Conservation (phyloP, 1,140 invertebrate species). For the Drosophila paulistorum region DNA sequence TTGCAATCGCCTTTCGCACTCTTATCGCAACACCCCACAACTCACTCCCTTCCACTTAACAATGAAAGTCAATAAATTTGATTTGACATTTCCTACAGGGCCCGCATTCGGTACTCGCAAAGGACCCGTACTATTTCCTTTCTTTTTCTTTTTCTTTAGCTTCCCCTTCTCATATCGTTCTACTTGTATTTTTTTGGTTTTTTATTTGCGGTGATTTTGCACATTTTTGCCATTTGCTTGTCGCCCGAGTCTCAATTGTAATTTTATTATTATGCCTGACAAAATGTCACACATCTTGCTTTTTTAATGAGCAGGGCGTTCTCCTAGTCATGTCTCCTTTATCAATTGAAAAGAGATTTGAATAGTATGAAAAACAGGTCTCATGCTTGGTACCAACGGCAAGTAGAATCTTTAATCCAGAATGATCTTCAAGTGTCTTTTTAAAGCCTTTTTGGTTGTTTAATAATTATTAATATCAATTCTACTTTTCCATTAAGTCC, state of each 20-base stretch:
- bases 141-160: slow-evolving; percentile 2
- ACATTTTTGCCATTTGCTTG: slow-evolving; percentile 59
- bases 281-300: slow-evolving; percentile 67
- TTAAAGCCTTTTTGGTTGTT: too few species aligned
- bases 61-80: slow-evolving; percentile 81
- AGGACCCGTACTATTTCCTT: slow-evolving; percentile 17
- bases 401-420: too few species aligned
- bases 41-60: slow-evolving; percentile 44
- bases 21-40: not conserved
- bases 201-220: slow-evolving; percentile 65
- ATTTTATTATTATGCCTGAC: slow-evolving; percentile 73
- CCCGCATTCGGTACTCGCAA: slow-evolving; percentile 21
- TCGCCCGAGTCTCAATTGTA: slow-evolving; percentile 59
- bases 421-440: too few species aligned
- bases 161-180: not conserved
- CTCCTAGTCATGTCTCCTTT: slow-evolving; percentile 47
- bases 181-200: not conserved
- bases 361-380: not conserved
- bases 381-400: not conserved
- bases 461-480: too few species aligned
- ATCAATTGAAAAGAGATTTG: slow-evolving; percentile 31
- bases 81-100: slow-evolving; percentile 71
- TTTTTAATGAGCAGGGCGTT: slow-evolving; percentile 69
- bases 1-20: slow-evolving; percentile 35
- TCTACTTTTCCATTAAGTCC: too few species aligned